Conservation (phyloP, 2,888 invertebrate genomes). For the Troides oblongomaculatus region DNA sequence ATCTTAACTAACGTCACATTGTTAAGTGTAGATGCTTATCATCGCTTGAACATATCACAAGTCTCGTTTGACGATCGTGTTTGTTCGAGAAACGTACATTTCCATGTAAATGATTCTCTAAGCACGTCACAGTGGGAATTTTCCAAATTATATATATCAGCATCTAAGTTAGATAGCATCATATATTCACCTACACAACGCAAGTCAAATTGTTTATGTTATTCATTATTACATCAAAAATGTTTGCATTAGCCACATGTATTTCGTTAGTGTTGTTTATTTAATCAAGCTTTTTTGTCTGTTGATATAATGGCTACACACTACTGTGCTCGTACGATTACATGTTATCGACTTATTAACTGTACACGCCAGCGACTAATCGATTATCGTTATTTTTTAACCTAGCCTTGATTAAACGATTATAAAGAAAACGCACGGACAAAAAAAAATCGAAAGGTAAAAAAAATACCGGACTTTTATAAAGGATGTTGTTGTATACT, state of each 20-base stretch:
- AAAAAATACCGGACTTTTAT: neutral
- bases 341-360: neutral
- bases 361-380: neutral
- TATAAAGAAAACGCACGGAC: neutral
- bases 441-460: neutral
- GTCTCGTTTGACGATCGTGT: neutral
- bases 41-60: no score
- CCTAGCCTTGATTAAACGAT: neutral
- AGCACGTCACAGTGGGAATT: constrained; percentile 23
- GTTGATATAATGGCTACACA: no score
- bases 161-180: neutral
- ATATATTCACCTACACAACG: neutral
- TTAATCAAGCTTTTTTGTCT: no score
- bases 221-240: neutral
- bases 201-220: neutral
- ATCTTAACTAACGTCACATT: no score
- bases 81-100: constrained; percentile 2
- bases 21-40: no score
- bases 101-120: constrained; percentile 1
- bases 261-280: neutral
- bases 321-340: neutral
- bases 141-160: constrained; percentile 22
- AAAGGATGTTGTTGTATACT: neutral
- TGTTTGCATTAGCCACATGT: neutral
- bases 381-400: neutral